A percentile compares a stretch with the other conserved stretches of the same genome.
These are phyloP conservation scores for Nomada hirtipes DNA, from an alignment of 2,888 invertebrate genomes.

Conservation along the genomic window DNA sequence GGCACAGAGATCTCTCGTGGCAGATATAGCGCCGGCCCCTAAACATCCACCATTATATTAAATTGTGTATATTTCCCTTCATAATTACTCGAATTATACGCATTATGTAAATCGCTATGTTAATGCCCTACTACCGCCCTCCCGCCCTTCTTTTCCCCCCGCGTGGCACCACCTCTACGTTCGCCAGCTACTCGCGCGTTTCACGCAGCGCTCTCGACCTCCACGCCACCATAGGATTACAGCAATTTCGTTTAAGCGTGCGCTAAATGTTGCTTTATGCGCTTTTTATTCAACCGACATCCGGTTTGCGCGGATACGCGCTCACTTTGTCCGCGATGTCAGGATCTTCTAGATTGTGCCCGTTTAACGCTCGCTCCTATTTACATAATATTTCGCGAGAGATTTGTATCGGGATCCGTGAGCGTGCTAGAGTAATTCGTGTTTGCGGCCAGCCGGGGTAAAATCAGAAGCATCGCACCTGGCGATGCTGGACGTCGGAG, in stretches of 20 bases:
- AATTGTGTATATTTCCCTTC: conserved; percentile 84
- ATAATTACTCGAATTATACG: conserved; percentile 84
- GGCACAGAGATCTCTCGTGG: conserved; percentile 68
- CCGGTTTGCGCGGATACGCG: conserved; percentile 55
- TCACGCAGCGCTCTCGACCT: conserved; percentile 48
- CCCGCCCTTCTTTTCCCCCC: conserved; percentile 2
- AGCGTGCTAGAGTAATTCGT: conserved; percentile 36
- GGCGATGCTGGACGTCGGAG: conserved; percentile 16
- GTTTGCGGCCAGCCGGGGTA: conserved; percentile 34
- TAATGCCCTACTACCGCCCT: conserved; percentile 71
- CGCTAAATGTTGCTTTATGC: conserved; percentile 80
- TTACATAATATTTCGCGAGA: conserved; percentile 80
- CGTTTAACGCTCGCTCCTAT: conserved; percentile 75
- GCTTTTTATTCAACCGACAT: conserved; percentile 73
- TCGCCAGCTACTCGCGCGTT: conserved; percentile 10
- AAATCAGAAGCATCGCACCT: conserved; percentile 49
- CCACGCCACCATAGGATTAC: conserved; percentile 74
- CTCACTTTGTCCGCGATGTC: neutral
- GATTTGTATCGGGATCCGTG: conserved; percentile 61
- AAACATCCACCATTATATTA: conserved; percentile 83
- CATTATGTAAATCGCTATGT: conserved; percentile 84
- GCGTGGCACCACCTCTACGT: neutral
- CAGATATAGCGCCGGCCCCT: conserved; percentile 75
- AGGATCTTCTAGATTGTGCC: conserved; percentile 55
- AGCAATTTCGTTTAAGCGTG: conserved; percentile 82